These are phyloP conservation scores for Caenorhabditis afra DNA, from an alignment of 2,888 invertebrate species.

Conservation along the genomic window DNA sequence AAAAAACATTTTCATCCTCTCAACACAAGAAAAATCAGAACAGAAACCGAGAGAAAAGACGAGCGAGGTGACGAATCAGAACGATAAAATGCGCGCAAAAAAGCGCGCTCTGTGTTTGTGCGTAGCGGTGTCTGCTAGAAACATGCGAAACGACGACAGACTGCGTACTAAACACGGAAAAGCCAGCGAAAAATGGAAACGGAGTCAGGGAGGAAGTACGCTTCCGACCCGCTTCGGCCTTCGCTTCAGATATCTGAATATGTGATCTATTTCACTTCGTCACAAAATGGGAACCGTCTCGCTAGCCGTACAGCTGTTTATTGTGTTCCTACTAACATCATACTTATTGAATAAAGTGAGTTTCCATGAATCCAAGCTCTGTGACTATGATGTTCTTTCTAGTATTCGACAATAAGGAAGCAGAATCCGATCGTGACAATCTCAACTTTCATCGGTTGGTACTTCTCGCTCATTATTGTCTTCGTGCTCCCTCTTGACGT, in stretches of 20 bases:
- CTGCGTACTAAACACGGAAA: conserved; percentile 27
- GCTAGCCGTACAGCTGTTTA: conserved; percentile 88
- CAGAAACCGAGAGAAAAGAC: conserved; percentile 24
- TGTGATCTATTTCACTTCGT: conserved; percentile 43
- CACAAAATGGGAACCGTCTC: conserved; percentile 86
- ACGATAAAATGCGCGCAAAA: conserved; percentile 40
- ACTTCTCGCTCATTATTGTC: conserved; percentile 97
- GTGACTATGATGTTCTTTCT: conserved; percentile 12
- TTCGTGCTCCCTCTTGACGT: conserved; percentile 97
- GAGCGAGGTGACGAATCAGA: not conserved
- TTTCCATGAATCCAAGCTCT: not conserved
- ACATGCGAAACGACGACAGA: conserved; percentile 41
- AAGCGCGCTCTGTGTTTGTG: conserved; percentile 23
- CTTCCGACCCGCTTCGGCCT: conserved; percentile 32
- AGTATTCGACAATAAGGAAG: conserved; percentile 95
- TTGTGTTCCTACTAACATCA: conserved; percentile 87
- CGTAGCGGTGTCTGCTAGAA: conserved; percentile 38
- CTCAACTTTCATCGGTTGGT: conserved; percentile 96
- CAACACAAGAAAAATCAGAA: conserved; percentile 24
- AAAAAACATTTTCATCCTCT: conserved; percentile 18
- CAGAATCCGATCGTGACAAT: conserved; percentile 95
- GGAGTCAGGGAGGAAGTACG: conserved; percentile 34
- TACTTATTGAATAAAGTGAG: conserved; percentile 86
- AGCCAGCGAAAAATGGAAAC: conserved; percentile 17
- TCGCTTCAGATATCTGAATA: conserved; percentile 48